Conservation (phyloP, 2,113 vertebrate genomes). For the Varanus komodoensis region DNA sequence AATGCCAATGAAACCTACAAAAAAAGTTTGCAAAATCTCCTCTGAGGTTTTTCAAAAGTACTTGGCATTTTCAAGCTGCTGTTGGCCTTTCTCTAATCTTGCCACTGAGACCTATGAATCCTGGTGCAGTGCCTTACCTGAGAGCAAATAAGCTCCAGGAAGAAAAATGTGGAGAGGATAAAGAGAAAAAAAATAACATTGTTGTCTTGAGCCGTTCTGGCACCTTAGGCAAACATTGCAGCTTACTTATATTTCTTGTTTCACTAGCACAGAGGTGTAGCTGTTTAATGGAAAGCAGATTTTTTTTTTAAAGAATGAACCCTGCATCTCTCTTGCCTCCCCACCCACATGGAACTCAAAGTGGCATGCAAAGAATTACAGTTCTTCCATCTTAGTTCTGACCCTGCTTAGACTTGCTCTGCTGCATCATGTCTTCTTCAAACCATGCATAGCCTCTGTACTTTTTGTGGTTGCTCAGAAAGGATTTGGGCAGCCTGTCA, state of each 20-base stretch:
- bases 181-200: background rate
- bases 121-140: background rate
- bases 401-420: background rate
- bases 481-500: background rate
- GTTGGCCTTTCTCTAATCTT: background rate
- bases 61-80: background rate
- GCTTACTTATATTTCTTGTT: background rate
- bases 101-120: background rate
- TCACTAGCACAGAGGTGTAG: background rate
- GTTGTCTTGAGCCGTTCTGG: background rate
- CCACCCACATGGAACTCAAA: background rate
- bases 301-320: no score
- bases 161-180: background rate
- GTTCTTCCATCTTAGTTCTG: background rate
- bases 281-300: background rate
- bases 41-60: background rate
- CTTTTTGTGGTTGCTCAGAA: background rate
- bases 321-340: background rate
- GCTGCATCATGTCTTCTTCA: background rate
- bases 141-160: no score
- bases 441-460: background rate
- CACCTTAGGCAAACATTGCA: background rate
- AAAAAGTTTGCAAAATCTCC: background rate
- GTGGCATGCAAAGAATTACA: background rate
- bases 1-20: background rate